Base-by-base conservation (phyloP, 2,888 invertebrate species). In the Clepsis dumicolana region DNA sequence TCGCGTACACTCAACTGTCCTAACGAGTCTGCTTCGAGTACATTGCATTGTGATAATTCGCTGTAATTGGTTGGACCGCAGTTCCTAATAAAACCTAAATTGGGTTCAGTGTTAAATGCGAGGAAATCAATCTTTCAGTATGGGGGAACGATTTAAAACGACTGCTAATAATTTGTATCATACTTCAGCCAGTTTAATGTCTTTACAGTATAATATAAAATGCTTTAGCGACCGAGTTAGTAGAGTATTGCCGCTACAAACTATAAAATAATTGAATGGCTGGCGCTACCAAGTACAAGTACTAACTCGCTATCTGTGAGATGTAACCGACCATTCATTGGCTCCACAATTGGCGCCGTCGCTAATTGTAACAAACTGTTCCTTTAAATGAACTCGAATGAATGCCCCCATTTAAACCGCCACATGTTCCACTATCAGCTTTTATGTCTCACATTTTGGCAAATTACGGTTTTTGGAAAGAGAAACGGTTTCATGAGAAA, bases 291-390 rank as follows among this genome's bases (percentile, higher is more conserved):
- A 44, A 44, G 44, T 44, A 44, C 41, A 35, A 10, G 52, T 59
- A 52, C 57, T 53, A 44, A 60, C 63, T 57, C 29, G 29, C 53
- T 29, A 65, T 64, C 54, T 41, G 29, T 64, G 48, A 60, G 62
- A 32, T 61, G 64, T 66, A 70, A 35, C 65, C 67, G 73, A 76
- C 73, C 80, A 77, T 78, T 80, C 76, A 76, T 72, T 77, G 65
- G 70, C 38, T 62, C 65, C 71, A 73, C 78, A 81, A 86, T 88
- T 82, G 88, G 85, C 84, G 86, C 87, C 86, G 77, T 75, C 73
- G 75, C 81, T 90, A 90, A 91, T 90, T 88, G 86, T 79, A 73
- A 79, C 81, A 82, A 88, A 89, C 86, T 87, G 86, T 80, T 75
- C 79, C 76, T 78, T 83, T 79, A 84, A 83, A 81, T 76, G 71